Evolutionary conservation across 2,888 invertebrate species (phyloP), one percentile per base, ranked within the genome.

Genomic region (Brenthis daphne): DNA sequence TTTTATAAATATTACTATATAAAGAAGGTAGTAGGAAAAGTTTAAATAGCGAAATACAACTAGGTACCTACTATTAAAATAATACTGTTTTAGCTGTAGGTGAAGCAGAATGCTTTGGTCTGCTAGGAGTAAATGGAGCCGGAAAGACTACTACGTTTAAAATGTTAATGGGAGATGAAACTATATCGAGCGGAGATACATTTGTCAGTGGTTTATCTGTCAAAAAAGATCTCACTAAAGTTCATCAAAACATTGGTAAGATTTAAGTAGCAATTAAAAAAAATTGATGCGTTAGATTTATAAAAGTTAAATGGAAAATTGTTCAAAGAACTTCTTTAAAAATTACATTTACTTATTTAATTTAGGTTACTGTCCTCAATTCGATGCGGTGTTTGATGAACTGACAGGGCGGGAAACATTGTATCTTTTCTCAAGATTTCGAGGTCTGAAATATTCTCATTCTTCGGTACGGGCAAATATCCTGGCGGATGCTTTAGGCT

Each of bases 61-160:
- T 43, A 43, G 37, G 8, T 43, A 43, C 20, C 20, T 20, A 20
- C 8, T 43, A 37, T 43, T n/a, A n/a, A 29, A 47, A 2, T 53
- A n/a, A 16, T 14, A 54, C 65, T 58, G 16, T 53, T 72, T 78
- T 94, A 80, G 96, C 95, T 58, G 95, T 97, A 0, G 94, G 94
- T 65, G 92, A 95, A 70, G 94, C 94, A 12, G 97, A 97, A 86
- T 97, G 97, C 80, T 97, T 97, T 79, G 97, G 97, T 1, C 85
- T 97, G 54, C 88, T 97, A 61, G 97, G 97, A 0, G 95, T 97
- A 0, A 97, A 98, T 83, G 97, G 98, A 12, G 97, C 97, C 3
- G 97, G 97, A 0, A 98, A 97, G 86, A 97, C 97, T 0, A 95
- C 96, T 0, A 98, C 98, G 0, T 98, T 98, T 84, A 96, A 96